These are phyloP conservation scores for Varanus salvator DNA, from an alignment of 2,113 vertebrate genomes.

Conservation along the genomic window DNA sequence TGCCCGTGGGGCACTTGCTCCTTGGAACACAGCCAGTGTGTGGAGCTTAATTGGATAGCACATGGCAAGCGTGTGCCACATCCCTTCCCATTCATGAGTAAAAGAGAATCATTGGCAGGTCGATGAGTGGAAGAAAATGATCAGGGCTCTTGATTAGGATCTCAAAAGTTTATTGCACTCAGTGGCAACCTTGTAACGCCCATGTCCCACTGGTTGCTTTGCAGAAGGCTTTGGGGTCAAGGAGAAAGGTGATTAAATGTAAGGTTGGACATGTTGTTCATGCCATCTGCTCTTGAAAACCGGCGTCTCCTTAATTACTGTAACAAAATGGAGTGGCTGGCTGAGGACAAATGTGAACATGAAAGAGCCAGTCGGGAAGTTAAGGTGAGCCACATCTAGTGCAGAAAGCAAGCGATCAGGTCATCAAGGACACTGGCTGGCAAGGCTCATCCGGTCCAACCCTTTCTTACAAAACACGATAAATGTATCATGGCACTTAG, in stretches of 20 bases:
- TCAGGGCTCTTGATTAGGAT: background rate
- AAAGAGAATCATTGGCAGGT: background rate
- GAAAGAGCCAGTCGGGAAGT: background rate
- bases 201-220: background rate
- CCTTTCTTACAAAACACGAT: background rate
- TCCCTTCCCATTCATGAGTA: background rate
- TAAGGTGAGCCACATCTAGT: background rate
- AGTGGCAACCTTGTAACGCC: too few relatives aligned
- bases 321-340: background rate
- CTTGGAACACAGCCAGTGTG: background rate
- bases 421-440: background rate
- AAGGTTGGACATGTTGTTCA: background rate
- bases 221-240: background rate
- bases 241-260: background rate
- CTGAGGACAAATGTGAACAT: background rate
- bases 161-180: background rate
- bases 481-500: background rate
- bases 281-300: background rate
- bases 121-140: slow-evolving; percentile 1
- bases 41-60: slow-evolving; percentile 11
- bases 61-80: background rate
- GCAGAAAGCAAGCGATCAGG: background rate
- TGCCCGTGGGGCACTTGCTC: background rate
- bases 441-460: background rate
- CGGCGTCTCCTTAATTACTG: background rate